phyloP scores from a whole-genome alignment of 2,797 vertebrate genomes.

The Odontamblyopus rebecca region DNA sequence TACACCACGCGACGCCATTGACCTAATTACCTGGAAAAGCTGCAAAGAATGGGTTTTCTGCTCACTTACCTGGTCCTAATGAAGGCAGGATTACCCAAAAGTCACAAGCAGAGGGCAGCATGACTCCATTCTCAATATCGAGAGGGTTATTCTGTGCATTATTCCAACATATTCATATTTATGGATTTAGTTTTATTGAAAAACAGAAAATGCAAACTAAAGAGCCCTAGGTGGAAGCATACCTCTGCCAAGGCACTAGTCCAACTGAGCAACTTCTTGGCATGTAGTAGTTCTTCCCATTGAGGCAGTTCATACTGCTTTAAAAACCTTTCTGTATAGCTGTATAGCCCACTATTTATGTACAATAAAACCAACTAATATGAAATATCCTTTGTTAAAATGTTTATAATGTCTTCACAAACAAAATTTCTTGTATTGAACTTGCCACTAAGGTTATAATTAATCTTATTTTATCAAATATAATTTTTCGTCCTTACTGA shows the following conservation, averaged over 20 bases:
- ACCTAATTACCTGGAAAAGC: constrained; percentile 60
- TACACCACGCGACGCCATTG: constrained; percentile 57
- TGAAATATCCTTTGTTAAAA: neutral
- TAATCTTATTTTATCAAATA: neutral
- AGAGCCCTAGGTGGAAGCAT: no score
- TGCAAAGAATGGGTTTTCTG: constrained; percentile 20
- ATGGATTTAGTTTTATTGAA: no score
- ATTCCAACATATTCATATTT: neutral
- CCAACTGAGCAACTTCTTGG: neutral
- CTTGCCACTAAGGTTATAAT: neutral
- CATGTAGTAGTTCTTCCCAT: neutral
- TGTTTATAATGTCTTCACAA: neutral
- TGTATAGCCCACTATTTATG: neutral
- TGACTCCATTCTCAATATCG: constrained; percentile 35
- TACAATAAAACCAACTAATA: neutral
- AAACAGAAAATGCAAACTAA: no score
- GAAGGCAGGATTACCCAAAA: constrained; percentile 1
- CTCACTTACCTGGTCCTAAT: neutral
- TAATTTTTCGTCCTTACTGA: neutral
- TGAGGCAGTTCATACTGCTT: no score
- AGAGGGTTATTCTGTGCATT: neutral
- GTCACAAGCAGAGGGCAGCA: constrained; percentile 74
- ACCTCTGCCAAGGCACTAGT: no score
- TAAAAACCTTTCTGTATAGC: neutral
- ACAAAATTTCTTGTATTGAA: neutral